Conservation (phyloP, 2,888 invertebrate genomes). For the Anoplius nigerrimus region DNA sequence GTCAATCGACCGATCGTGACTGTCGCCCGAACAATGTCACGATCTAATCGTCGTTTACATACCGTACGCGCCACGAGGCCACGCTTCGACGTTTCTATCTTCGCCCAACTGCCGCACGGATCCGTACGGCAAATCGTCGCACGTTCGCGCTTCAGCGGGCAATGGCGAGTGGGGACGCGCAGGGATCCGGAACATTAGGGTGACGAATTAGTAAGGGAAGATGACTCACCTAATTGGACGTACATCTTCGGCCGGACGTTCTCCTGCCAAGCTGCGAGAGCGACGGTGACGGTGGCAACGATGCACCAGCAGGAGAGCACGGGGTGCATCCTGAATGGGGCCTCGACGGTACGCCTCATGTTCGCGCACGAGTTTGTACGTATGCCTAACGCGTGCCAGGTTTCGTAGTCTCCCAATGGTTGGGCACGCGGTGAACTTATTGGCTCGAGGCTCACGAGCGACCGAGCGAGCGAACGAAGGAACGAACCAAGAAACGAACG, state of each 20-base stretch:
- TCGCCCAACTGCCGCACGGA: too few species aligned
- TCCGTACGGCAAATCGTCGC: too few species aligned
- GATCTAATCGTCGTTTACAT: too few species aligned
- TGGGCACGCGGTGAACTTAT: constrained; percentile 5
- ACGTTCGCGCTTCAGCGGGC: too few species aligned
- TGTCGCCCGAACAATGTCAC: too few species aligned
- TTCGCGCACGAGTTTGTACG: constrained; percentile 20
- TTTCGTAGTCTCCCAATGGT: constrained; percentile 19
- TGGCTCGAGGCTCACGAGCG: neutral
- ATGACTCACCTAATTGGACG: constrained; percentile 90
- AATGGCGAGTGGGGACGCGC: too few species aligned
- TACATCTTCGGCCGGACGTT: constrained; percentile 94
- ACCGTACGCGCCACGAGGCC: too few species aligned
- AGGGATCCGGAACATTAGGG: too few species aligned
- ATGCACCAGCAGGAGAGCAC: constrained; percentile 75
- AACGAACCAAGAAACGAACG: neutral
- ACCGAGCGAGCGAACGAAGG: constrained; percentile 7
- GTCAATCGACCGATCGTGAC: too few species aligned
- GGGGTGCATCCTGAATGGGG: constrained; percentile 48
- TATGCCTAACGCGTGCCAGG: too few species aligned
- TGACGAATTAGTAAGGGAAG: neutral
- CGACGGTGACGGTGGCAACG: constrained; percentile 70
- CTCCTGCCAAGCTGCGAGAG: constrained; percentile 89
- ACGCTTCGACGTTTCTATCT: too few species aligned
- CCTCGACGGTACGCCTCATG: constrained; percentile 50